Conservation (phyloP, 64 coral and sea anemone genomes). For the Astreopora myriophthalma region DNA sequence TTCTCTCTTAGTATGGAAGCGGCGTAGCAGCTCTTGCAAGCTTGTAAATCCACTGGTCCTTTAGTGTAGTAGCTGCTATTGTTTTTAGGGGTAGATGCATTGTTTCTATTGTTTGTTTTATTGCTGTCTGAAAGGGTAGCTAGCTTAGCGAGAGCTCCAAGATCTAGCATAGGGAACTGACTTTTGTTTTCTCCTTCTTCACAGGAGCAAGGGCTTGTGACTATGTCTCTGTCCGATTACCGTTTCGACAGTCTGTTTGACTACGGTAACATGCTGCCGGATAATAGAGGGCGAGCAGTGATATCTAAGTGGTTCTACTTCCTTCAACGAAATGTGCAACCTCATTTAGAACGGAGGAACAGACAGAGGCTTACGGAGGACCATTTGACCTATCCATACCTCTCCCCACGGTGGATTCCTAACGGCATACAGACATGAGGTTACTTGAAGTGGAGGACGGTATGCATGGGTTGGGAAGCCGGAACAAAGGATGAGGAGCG, state of each 20-base stretch:
- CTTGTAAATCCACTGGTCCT: too few relatives aligned
- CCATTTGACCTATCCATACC: slow-evolving; percentile 71
- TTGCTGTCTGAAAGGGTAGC: too few relatives aligned
- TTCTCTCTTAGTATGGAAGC: too few relatives aligned
- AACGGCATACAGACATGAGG: slow-evolving; percentile 66
- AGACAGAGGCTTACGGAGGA: slow-evolving; percentile 15
- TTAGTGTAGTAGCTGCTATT: too few relatives aligned
- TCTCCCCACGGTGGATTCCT: slow-evolving; percentile 62
- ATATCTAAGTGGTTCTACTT: neutral
- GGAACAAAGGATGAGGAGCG: too few relatives aligned
- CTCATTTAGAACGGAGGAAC: slow-evolving; percentile 4
- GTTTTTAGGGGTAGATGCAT: too few relatives aligned
- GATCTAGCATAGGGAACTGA: too few relatives aligned
- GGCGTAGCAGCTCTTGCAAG: too few relatives aligned
- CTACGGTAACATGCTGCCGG: neutral
- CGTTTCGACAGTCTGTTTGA: slow-evolving; percentile 13
- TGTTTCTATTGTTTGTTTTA: too few relatives aligned
- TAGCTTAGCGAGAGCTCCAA: too few relatives aligned
- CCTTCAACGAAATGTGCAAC: neutral
- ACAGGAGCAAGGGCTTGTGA: neutral
- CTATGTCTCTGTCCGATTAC: neutral
- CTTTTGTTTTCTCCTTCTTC: neutral
- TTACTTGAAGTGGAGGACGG: too few relatives aligned
- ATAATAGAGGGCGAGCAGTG: neutral
- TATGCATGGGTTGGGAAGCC: too few relatives aligned